Percentiles rank a stretch among this genome's conserved stretches.
phyloP scores from a whole-genome alignment of 35 echinoderm and acorn worm species.

The Apostichopus parvimensis region DNA sequence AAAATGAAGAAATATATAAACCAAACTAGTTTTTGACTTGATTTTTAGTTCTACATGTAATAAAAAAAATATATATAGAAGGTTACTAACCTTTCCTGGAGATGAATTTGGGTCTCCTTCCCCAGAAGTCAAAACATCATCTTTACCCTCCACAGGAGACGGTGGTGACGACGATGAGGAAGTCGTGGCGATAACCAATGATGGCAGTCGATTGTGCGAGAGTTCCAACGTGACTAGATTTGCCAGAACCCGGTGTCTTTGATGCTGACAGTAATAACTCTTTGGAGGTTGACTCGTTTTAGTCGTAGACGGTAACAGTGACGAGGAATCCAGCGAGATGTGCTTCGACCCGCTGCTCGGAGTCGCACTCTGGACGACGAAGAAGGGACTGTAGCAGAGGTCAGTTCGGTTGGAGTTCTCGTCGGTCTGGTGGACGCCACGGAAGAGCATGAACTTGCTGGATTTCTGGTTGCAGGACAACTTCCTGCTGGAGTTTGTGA shows the following conservation, averaged over 20 bases:
- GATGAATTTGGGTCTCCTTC: constrained; percentile 1
- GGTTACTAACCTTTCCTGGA: background rate
- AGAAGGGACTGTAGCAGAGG: constrained; percentile 71
- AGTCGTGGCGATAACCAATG: constrained; percentile 21
- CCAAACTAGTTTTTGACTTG: too few species aligned
- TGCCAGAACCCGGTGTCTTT: constrained; percentile 76
- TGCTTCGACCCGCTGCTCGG: constrained; percentile 18
- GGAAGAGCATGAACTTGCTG: constrained; percentile 64
- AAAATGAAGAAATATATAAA: too few species aligned
- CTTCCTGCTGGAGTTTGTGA: constrained; percentile 43
- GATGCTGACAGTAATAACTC: constrained; percentile 76
- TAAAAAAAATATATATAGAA: too few species aligned
- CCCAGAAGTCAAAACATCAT: background rate
- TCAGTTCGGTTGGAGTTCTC: constrained; percentile 24
- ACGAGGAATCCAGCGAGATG: constrained; percentile 23
- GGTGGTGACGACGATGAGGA: background rate
- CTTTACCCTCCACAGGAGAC: background rate
- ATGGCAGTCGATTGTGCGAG: constrained; percentile 67
- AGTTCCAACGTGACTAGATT: constrained; percentile 86
- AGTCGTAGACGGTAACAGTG: background rate
- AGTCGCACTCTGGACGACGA: constrained; percentile 34
- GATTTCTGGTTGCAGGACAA: constrained; percentile 48
- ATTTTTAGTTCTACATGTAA: too few species aligned
- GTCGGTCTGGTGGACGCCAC: constrained; percentile 51
- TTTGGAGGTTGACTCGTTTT: constrained; percentile 15